These are phyloP conservation scores for Nasonia longicornis DNA, from an alignment of 1,140 invertebrate genomes.

Conservation along the genomic window DNA sequence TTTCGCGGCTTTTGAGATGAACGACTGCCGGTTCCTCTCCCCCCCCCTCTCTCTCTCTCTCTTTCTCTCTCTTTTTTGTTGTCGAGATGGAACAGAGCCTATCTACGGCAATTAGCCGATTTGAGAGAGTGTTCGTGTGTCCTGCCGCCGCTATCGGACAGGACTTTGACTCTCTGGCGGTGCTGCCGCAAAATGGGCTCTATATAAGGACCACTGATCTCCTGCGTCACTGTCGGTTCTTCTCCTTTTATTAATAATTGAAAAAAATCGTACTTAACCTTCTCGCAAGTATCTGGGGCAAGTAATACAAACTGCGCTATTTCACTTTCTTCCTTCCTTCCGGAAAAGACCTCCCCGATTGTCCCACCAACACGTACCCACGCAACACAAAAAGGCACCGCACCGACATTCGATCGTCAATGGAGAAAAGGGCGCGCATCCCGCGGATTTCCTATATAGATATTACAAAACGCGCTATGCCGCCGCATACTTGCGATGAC, in stretches of 20 bases:
- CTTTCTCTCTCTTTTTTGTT: conserved; percentile 33
- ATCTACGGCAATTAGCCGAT: conserved; percentile 64
- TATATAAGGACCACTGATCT: conserved; percentile 48
- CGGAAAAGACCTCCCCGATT: background rate
- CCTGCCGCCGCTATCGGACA: conserved; percentile 55
- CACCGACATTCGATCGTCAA: background rate
- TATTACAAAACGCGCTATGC: background rate
- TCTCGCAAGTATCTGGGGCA: no score
- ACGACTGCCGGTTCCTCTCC: conserved; percentile 47
- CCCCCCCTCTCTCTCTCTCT: conserved; percentile 26
- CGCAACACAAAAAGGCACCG: background rate
- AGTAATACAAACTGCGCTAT: no score
- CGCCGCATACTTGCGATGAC: background rate
- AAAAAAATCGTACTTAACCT: no score
- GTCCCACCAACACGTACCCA: background rate
- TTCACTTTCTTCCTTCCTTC: background rate
- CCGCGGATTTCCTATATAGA: conserved; percentile 1
- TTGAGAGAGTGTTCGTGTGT: conserved; percentile 65
- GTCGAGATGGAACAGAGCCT: conserved; percentile 43
- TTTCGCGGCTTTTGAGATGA: conserved; percentile 52
- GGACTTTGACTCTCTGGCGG: conserved; percentile 45
- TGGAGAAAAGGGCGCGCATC: conserved; percentile 1
- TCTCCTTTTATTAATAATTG: background rate
- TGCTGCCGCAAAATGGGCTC: conserved; percentile 48
- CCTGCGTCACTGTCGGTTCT: background rate